Base-by-base conservation (phyloP, 2,113 vertebrate genomes). In the Percopsis transmontana region DNA sequence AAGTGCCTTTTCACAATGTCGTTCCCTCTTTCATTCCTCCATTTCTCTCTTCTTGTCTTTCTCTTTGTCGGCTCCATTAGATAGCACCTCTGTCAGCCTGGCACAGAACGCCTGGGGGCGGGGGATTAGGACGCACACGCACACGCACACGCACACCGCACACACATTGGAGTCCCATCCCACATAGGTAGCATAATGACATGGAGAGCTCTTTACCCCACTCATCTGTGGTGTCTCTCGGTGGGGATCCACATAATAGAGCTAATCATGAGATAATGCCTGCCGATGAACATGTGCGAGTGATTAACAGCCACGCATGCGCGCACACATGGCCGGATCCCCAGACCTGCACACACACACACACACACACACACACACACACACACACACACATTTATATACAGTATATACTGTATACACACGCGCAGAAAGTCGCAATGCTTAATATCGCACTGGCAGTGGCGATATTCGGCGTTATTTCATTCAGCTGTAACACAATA, bases 211-310 rank as follows among this genome's bases (percentile, higher is more conserved):
- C 82, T 85, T 81, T 80, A 87, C 85, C 81, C 77, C 82, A 89
- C 88, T 88, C 84, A 70, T 77, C 76, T 76, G 67, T 76, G 61
- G 61, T 81, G 75, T 83, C 76, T 33, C 27, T 33, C 27, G 27
- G 78, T 59, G 74, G 48, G 48, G 50, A 83, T 78, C 62, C 74
- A 87, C 67, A 84, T 87, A 83, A 84, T 84, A 74, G 62, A 80
- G 52, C 71, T 87, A 85, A 88, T 85, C 79, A 88, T 83, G 81
- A 44, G 77, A 87, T 84, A 77, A 84, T 89, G 69, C 81, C 79
- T 56, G 44, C 63, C 70, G 62, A 81, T 27, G 64, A 74, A 62
- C 67, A 66, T 55, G 71, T 80, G 66, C 75, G 58, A 18, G 23
- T 70, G 80, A 77, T 60, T 68, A 38, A 56, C 55, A 60, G 1